Evolutionary conservation across 2,888 invertebrate genomes (phyloP).

Genomic region (Torymus auratus): DNA sequence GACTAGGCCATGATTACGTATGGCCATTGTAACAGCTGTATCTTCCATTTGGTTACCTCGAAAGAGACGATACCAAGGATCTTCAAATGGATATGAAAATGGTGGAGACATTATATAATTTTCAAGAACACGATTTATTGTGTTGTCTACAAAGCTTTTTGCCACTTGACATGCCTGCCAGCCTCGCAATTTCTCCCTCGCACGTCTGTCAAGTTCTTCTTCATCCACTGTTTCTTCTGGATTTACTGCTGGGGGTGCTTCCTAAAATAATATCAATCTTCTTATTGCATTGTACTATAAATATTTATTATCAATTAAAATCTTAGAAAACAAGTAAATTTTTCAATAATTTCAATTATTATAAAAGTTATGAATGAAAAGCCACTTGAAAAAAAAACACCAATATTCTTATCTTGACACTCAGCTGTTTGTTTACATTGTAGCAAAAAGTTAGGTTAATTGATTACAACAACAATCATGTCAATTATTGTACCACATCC

Average conservation of each 20-base stretch:
- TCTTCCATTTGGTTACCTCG: constrained; percentile 82
- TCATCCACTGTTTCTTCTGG: constrained; percentile 55
- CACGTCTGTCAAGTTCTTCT: constrained; percentile 65
- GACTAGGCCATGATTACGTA: constrained; percentile 83
- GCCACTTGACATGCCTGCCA: constrained; percentile 85
- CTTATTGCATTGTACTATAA: too few relatives aligned
- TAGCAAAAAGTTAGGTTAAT: constrained; percentile 46
- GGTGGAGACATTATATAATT: constrained; percentile 80
- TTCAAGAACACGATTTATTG: constrained; percentile 83
- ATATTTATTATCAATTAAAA: too few relatives aligned
- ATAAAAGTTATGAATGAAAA: too few relatives aligned
- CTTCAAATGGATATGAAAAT: constrained; percentile 72
- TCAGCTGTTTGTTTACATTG: constrained; percentile 36
- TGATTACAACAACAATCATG: background rate
- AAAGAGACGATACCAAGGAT: constrained; percentile 68
- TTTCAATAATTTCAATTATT: background rate
- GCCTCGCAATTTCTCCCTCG: constrained; percentile 73
- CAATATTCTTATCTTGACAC: background rate
- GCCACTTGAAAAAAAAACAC: too few relatives aligned
- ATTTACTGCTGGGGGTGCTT: constrained; percentile 13
- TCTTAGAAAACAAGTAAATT: background rate
- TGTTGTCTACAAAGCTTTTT: constrained; percentile 84
- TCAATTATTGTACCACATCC: too few relatives aligned
- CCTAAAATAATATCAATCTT: constrained; percentile 17
- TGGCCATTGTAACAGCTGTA: constrained; percentile 86